Evolutionary conservation across 2,113 vertebrate genomes (phyloP).

Genomic region (Hypanus sabinus): DNA sequence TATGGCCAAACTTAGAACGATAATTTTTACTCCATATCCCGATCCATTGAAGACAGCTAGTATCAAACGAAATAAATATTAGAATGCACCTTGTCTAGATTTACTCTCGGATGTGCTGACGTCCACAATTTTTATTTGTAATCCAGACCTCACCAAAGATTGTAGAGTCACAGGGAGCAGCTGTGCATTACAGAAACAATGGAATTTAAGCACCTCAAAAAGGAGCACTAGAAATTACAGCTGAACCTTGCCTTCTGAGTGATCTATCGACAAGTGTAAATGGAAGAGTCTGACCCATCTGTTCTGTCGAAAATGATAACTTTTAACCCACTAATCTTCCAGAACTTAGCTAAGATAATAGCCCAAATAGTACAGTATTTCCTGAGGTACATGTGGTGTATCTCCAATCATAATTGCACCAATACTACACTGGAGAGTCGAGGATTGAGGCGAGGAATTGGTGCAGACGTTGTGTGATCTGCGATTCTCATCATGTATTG

Average conservation of each 20-base stretch:
- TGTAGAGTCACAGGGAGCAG: not conserved
- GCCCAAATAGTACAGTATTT: not conserved
- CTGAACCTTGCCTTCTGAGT: not conserved
- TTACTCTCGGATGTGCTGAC: not conserved
- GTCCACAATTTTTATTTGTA: not conserved
- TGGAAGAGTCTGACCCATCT: no score
- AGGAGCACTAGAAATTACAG: not conserved
- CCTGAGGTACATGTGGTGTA: not conserved
- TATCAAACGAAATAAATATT: not conserved
- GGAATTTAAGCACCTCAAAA: not conserved
- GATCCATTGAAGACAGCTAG: no score
- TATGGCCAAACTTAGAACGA: no score
- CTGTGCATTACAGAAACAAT: not conserved
- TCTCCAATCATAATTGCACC: not conserved
- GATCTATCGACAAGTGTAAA: no score
- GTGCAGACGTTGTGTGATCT: no score
- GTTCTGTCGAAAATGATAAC: not conserved
- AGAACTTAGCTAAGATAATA: not conserved
- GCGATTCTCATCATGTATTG: not conserved
- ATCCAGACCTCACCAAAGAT: not conserved
- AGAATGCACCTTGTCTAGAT: not conserved
- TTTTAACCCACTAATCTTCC: not conserved
- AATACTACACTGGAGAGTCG: not conserved
- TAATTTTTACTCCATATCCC: no score
- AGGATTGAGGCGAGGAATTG: no score